A percentile compares a stretch with the other conserved stretches of the same genome.
Evolutionary conservation across 2,888 invertebrate genomes (phyloP).

Genomic region (Panzeria rudis): DNA sequence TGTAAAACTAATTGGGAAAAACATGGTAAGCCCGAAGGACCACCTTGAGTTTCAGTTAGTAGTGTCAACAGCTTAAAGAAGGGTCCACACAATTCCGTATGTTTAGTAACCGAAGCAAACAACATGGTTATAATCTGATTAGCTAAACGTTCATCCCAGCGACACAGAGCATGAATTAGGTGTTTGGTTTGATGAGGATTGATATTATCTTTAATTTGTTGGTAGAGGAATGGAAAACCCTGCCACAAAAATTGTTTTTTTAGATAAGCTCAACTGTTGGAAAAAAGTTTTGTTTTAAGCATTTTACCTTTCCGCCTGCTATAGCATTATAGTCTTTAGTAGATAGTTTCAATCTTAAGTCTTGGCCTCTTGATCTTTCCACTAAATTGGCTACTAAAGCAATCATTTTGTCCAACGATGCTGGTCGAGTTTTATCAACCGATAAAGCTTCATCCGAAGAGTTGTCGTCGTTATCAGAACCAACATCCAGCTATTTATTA

Average conservation of each 20-base stretch:
- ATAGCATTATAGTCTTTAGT: conserved; percentile 92
- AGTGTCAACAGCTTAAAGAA: conserved; percentile 96
- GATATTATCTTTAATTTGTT: conserved; percentile 96
- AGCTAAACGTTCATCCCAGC: conserved; percentile 95
- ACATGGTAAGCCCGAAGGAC: conserved; percentile 92
- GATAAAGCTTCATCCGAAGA: conserved; percentile 85
- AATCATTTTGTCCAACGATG: conserved; percentile 97
- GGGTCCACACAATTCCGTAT: conserved; percentile 94
- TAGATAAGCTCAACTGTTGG: background rate
- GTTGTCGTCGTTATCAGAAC: conserved; percentile 84
- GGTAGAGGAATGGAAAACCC: conserved; percentile 96
- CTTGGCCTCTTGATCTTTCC: conserved; percentile 93
- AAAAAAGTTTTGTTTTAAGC: conserved; percentile 4
- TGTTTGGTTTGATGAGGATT: conserved; percentile 96
- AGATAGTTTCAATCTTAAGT: conserved; percentile 89
- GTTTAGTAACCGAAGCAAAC: conserved; percentile 94
- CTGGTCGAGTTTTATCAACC: conserved; percentile 91
- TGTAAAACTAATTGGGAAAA: conserved; percentile 95
- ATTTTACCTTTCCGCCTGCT: conserved; percentile 91
- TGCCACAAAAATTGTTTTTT: conserved; percentile 79
- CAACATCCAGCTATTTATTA: conserved; percentile 80
- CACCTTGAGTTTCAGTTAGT: conserved; percentile 92
- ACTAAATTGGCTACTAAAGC: conserved; percentile 94
- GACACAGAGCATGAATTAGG: conserved; percentile 94
- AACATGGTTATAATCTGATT: conserved; percentile 95